phyloP scores from a whole-genome alignment of 2,888 invertebrate genomes.

The Apotomis capreana region DNA sequence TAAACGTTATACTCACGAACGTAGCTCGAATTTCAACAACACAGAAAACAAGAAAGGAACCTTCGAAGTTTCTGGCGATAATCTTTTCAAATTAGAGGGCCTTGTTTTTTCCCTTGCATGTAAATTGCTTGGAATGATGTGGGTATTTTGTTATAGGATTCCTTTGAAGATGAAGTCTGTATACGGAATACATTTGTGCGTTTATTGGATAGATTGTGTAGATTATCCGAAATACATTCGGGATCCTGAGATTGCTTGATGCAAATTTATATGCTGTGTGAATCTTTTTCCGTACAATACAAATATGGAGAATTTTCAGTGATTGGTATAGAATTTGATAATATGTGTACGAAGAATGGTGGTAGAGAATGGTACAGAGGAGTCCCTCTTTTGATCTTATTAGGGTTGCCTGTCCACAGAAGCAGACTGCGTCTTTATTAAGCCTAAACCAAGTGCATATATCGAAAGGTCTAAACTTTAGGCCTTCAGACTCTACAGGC shows the following conservation, averaged over 20 bases:
- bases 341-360: too few species aligned
- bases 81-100: slow-evolving; percentile 49
- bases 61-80: slow-evolving; percentile 4
- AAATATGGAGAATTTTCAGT: too few species aligned
- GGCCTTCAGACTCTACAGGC: too few species aligned
- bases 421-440: too few species aligned
- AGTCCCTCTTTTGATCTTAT: too few species aligned
- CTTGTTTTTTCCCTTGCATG: slow-evolving; percentile 16
- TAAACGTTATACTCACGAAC: neutral
- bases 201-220: slow-evolving; percentile 39
- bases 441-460: too few species aligned
- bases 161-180: slow-evolving; percentile 31
- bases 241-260: slow-evolving; percentile 13
- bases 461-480: too few species aligned
- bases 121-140: slow-evolving; percentile 33
- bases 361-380: too few species aligned
- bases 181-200: slow-evolving; percentile 29
- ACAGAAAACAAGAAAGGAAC: neutral
- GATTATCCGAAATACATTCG: slow-evolving; percentile 35
- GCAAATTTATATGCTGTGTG: slow-evolving; percentile 22
- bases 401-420: too few species aligned
- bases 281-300: neutral
- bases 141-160: slow-evolving; percentile 28
- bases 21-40: neutral
- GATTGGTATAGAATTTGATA: too few species aligned